Evolutionary conservation across 2,113 vertebrate species (phyloP), one percentile per base, ranked within the genome.

Genomic region (Ptychochromis oligacanthus): DNA sequence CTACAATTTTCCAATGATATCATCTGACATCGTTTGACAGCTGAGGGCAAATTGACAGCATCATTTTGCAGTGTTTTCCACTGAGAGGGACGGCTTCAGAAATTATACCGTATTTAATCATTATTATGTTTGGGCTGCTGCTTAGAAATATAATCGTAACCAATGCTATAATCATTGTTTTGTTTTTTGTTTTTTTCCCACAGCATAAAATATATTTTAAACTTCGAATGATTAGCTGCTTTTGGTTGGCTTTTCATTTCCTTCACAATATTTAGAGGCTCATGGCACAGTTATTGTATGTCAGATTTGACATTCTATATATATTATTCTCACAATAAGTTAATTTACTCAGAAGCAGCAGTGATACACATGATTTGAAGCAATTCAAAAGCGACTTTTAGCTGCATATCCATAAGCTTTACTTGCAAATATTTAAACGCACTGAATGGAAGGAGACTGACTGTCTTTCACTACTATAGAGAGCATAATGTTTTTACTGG

Each of bases 21-120:
- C 46, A 14, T 87, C 80, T 18, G 70, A 75, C 46, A 72, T 72
- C 2, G 17, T 83, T n/a, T 78, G 79, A 87, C 79, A 81, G 43
- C 2, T 81, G 86, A 83, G 6, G 57, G 60, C 67, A 56, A 78
- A 83, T 17, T 81, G 77, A 83, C 76, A 80, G 85, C 67, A 52
- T 61, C 14, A 60, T 55, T 58, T 31, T 62, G 43, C 24, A 55
- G 14, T 17, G n/a, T 60, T 81, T 82, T 46, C 58, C 62, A 31
- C 56, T 5, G 6, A 81, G 81, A 87, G 12, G 11, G 28, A 76
- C 12, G 54, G 34, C 57, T 59, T 82, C 20, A 56, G 10, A 79
- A 70, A 70, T 58, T 4, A 31, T 13, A n/a, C 36, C 55, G 58
- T 78, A 77, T 61, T 64, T 46, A 38, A 28, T 31, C 12, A 24